Base-by-base conservation (phyloP, 2,888 invertebrate genomes). In the Nymphalis polychloros region DNA sequence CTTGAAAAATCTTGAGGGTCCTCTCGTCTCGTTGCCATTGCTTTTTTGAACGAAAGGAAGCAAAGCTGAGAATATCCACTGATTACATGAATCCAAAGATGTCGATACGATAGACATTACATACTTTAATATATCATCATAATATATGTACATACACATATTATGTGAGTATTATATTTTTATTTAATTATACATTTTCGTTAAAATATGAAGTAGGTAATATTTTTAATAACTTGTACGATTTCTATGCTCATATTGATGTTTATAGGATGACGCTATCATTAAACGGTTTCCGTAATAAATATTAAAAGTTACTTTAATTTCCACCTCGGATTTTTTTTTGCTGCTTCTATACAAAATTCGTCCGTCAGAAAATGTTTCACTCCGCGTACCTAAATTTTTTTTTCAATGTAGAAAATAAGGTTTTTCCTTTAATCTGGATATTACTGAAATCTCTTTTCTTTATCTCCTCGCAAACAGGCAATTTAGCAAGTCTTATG, bases 1-100 rank as follows among this genome's bases (percentile, higher is more conserved):
- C 77, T 77, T 78, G 76, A 79, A 83, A 63, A 81, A 80, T 72
- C 73, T 77, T 79, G 75, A 77, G 78, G 77, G 79, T 76, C 62
- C 71, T 69, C 57, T 61, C 73, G 60, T 47, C 55, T 55, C 76
- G 74, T 73, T 57, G 35, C 60, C 59, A 63, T 59, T 64, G 70
- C 50, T 72, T 68, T 68, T 27, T 69, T 68, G 67, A 72, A 59
- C 72, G 64, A 71, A 67, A 68, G 60, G 57, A 48, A 48, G 59
- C 68, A 61, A 55, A 61, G 35, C 41, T 35, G 19, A 31, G 48
- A 55, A 55, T 48, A 8, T 35, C 49, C n/a, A 20, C n/a, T 48
- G 53, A 31, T 60, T 16, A 53, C 49, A 60, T 27, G 35, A 53
- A n/a, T 73, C 64, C 73, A 67, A 76, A 74, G 73, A 31, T 31